These are phyloP conservation scores for Sinocyclocheilus maitianheensis DNA, from an alignment of 2,113 vertebrate genomes.

Conservation along the genomic window DNA sequence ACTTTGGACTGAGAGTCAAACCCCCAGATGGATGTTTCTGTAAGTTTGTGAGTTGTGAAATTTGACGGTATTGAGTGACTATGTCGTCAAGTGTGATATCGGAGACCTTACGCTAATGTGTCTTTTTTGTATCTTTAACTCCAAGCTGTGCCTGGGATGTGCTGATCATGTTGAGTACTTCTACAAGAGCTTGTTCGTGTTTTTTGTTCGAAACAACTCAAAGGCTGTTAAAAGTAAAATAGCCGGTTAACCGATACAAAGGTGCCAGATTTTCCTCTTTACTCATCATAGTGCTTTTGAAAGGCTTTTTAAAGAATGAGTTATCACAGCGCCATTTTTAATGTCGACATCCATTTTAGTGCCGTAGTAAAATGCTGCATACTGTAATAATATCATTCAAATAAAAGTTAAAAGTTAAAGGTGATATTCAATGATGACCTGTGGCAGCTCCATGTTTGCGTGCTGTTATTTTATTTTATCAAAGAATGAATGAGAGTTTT, in stretches of 20 bases:
- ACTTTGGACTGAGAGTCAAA: neutral
- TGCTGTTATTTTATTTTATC: neutral
- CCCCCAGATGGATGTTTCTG: neutral
- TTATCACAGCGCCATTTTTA: slow-evolving; percentile 33
- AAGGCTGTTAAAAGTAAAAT: slow-evolving; percentile 73
- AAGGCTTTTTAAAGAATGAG: slow-evolving; percentile 1
- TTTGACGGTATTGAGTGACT: slow-evolving; percentile 1
- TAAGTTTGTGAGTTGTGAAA: neutral
- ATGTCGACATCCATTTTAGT: slow-evolving; percentile 43
- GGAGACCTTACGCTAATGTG: neutral
- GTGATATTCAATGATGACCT: neutral
- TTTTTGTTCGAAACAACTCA: slow-evolving; percentile 52
- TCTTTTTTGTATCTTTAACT: slow-evolving; percentile 33
- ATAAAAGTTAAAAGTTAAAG: slow-evolving; percentile 1
- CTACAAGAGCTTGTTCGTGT: slow-evolving; percentile 42
- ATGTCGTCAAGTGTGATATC: neutral
- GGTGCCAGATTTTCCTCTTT: slow-evolving; percentile 76
- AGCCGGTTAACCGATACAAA: slow-evolving; percentile 79
- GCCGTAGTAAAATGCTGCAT: slow-evolving; percentile 58
- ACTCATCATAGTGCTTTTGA: slow-evolving; percentile 61
- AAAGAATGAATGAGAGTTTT: neutral
- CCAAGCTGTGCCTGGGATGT: slow-evolving; percentile 59
- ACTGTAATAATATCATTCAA: slow-evolving; percentile 34
- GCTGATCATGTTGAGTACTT: slow-evolving; percentile 56
- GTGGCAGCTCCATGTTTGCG: neutral